These are phyloP conservation scores for Mionectes macconnelli DNA, from an alignment of 2,113 vertebrate genomes.

Conservation along the genomic window DNA sequence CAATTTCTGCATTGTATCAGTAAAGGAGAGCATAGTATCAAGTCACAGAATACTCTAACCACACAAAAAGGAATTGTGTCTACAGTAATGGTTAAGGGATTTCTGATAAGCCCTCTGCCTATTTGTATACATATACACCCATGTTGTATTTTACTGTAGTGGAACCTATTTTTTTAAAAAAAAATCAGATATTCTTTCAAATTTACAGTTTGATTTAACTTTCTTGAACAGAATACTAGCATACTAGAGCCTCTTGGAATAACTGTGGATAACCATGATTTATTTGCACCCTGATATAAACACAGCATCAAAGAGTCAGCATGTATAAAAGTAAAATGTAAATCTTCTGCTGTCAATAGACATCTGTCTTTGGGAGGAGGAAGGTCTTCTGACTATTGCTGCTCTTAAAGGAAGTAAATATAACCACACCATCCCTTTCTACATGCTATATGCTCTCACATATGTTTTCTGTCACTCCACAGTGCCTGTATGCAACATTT, in stretches of 20 bases:
- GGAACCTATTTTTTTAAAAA: not conserved
- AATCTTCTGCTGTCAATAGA: not conserved
- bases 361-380: no score
- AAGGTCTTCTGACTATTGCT: not conserved
- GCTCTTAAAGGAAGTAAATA: not conserved
- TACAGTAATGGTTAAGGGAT: not conserved
- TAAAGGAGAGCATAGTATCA: not conserved
- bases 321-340: not conserved
- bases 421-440: not conserved
- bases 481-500: not conserved
- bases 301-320: not conserved
- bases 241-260: not conserved
- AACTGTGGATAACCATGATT: not conserved
- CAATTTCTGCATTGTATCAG: not conserved
- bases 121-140: not conserved
- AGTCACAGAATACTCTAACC: not conserved
- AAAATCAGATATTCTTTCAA: not conserved
- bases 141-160: not conserved
- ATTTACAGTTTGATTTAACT: not conserved
- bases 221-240: not conserved
- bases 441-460: not conserved
- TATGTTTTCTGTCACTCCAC: not conserved
- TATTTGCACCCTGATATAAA: not conserved
- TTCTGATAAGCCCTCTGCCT: not conserved
- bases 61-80: not conserved